phyloP scores from a whole-genome alignment of 2,113 vertebrate genomes.

The Heterochromis multidens region DNA sequence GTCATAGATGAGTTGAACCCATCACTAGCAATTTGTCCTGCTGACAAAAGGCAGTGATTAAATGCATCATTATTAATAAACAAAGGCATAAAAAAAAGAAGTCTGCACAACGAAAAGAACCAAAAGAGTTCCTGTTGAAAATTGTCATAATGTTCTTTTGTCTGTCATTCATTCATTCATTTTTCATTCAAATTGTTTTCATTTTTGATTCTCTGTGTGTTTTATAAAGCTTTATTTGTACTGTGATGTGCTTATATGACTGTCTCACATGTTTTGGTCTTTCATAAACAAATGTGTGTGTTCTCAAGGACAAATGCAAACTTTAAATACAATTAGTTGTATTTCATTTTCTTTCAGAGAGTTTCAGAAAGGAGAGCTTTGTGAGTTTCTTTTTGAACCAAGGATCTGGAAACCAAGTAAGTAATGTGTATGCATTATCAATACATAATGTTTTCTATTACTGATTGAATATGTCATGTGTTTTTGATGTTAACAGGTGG shows the following conservation, averaged over 20 bases:
- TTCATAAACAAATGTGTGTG: background rate
- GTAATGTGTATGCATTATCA: background rate
- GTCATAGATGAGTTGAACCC: background rate
- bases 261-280: constrained; percentile 8
- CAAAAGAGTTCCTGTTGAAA: background rate
- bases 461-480: background rate
- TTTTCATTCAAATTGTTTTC: background rate
- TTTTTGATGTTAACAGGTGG: constrained; percentile 72
- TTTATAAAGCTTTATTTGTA: background rate
- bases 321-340: background rate
- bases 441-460: rapidly evolving
- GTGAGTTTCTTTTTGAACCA: constrained; percentile 72
- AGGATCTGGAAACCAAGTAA: constrained; percentile 69
- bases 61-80: background rate
- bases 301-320: background rate
- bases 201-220: background rate
- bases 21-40: background rate
- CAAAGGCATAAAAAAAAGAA: background rate
- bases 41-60: background rate
- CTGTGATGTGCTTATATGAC: background rate
- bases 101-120: background rate
- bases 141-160: background rate
- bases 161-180: too few species aligned
- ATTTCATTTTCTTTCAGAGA: constrained; percentile 68
- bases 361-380: constrained; percentile 72